Conservation (phyloP, 1,140 invertebrate species). For the Lethocerus indicus region DNA sequence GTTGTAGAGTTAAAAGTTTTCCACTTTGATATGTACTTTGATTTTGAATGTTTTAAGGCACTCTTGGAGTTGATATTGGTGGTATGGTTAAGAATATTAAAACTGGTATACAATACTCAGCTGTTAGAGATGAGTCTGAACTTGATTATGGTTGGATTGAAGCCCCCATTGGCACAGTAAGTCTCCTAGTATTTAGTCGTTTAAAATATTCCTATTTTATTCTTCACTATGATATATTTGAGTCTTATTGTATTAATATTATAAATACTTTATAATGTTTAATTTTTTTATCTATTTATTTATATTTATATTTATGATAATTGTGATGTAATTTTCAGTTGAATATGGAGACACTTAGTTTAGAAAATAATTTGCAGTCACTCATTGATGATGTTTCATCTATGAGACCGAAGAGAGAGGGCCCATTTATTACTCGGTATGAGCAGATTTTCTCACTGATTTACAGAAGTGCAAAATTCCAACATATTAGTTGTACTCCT, state of each 20-base stretch:
- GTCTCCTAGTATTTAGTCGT: conserved; percentile 12
- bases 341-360: conserved; percentile 44
- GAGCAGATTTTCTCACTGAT: conserved; percentile 4
- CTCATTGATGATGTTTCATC: conserved; percentile 42
- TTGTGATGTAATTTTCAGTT: conserved; percentile 32
- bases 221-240: conserved; percentile 2
- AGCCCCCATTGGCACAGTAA: conserved; percentile 46
- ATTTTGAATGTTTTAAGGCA: conserved; percentile 24
- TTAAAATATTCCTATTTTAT: neutral
- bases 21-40: too few relatives aligned
- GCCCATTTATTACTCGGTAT: conserved; percentile 47
- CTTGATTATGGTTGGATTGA: conserved; percentile 47
- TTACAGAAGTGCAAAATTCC: conserved; percentile 1
- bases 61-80: conserved; percentile 41
- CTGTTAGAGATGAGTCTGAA: conserved; percentile 40
- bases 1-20: too few relatives aligned
- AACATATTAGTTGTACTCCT: conserved; percentile 1
- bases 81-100: conserved; percentile 40
- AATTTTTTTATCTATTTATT: neutral
- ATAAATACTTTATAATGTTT: neutral
- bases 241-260: neutral
- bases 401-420: conserved; percentile 38
- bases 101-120: conserved; percentile 45
- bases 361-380: conserved; percentile 50
- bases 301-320: conserved; percentile 9